Evolutionary conservation across 2,888 invertebrate species (phyloP).

Genomic region (Apodemia mormo): DNA sequence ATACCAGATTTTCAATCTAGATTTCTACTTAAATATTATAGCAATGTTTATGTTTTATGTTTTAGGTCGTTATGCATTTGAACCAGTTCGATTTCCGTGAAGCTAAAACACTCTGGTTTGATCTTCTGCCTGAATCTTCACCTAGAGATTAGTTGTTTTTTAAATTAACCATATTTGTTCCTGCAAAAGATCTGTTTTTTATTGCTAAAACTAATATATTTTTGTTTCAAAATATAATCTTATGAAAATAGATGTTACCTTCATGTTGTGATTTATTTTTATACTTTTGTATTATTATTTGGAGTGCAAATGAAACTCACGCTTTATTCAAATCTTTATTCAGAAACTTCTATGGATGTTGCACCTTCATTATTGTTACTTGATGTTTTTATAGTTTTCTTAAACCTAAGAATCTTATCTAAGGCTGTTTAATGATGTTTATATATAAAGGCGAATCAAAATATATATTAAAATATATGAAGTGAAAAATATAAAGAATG

Average conservation of each 20-base stretch:
- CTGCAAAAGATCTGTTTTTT: slow-evolving; percentile 27
- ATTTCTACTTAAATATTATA: too few species aligned
- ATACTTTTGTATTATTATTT: neutral
- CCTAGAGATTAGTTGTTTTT: slow-evolving; percentile 55
- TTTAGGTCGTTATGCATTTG: slow-evolving; percentile 84
- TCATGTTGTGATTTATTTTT: slow-evolving; percentile 1
- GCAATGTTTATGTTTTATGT: slow-evolving; percentile 19
- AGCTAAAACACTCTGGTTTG: slow-evolving; percentile 88
- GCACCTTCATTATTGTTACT: slow-evolving; percentile 38
- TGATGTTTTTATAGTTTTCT: slow-evolving; percentile 32
- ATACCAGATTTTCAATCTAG: too few species aligned
- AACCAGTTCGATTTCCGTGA: slow-evolving; percentile 85
- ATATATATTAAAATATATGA: neutral
- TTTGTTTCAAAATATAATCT: too few species aligned
- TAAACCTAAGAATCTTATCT: slow-evolving; percentile 23
- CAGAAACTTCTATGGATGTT: neutral
- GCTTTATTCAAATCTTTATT: neutral
- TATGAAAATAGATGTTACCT: too few species aligned
- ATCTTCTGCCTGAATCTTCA: slow-evolving; percentile 82
- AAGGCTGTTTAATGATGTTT: slow-evolving; percentile 2
- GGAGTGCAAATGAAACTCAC: neutral
- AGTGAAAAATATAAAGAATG: neutral
- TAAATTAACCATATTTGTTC: slow-evolving; percentile 24
- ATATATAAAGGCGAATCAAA: neutral
- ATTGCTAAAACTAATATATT: neutral